These are phyloP conservation scores for Eustalomyia histrio DNA, from an alignment of 2,888 invertebrate genomes.

Conservation along the genomic window DNA sequence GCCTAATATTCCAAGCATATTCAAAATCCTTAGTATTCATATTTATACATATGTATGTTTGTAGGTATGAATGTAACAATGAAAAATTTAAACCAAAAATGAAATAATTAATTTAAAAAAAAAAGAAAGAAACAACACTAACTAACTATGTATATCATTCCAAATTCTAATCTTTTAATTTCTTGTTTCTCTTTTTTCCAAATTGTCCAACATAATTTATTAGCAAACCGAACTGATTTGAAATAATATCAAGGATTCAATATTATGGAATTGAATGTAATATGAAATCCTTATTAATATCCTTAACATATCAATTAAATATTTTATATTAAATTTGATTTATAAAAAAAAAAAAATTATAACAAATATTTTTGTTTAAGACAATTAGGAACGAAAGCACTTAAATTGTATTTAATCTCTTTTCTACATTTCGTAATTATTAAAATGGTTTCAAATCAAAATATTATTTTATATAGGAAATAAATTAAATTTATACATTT, in stretches of 20 bases:
- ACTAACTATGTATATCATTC: conserved; percentile 41
- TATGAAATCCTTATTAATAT: conserved; percentile 57
- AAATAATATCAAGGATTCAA: conserved; percentile 46
- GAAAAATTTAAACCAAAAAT: background rate
- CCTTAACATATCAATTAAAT: conserved; percentile 62
- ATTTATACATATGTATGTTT: conserved; percentile 37
- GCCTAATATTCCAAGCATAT: conserved; percentile 32
- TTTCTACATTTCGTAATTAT: too few relatives aligned
- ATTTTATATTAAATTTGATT: conserved; percentile 46
- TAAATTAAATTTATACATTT: too few relatives aligned
- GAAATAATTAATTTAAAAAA: background rate
- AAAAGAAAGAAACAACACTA: background rate
- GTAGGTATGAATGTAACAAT: conserved; percentile 31
- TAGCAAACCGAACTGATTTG: conserved; percentile 7
- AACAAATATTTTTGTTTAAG: background rate
- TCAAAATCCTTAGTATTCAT: conserved; percentile 7
- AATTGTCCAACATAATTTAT: too few relatives aligned
- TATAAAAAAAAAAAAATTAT: conserved; percentile 9
- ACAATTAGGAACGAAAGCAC: too few relatives aligned
- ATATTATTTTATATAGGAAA: too few relatives aligned
- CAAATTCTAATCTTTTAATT: conserved; percentile 11
- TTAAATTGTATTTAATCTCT: too few relatives aligned
- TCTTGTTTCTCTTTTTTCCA: background rate
- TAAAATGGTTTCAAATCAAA: too few relatives aligned
- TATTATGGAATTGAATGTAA: conserved; percentile 50